Conservation (phyloP, 2,113 vertebrate species). For the Perognathus longimembris region DNA sequence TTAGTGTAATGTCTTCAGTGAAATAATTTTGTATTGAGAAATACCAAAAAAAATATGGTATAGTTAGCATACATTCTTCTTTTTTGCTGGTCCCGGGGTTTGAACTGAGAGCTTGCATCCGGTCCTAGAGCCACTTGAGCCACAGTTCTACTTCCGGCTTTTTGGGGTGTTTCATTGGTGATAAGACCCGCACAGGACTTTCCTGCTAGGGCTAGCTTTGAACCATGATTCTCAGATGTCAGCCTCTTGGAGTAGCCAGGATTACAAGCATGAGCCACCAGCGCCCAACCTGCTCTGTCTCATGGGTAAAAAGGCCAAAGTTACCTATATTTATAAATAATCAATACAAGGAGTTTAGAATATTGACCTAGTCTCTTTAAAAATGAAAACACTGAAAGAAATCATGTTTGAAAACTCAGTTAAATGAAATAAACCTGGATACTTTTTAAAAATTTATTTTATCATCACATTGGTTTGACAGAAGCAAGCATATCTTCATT, state of each 20-base stretch:
- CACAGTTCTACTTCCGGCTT: no score
- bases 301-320: neutral
- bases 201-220: no score
- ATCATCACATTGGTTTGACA: neutral
- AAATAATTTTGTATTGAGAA: neutral
- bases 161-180: no score
- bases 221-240: no score
- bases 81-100: neutral
- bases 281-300: neutral
- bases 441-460: slow-evolving; percentile 31
- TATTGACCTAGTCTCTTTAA: neutral
- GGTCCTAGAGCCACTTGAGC: no score
- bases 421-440: neutral
- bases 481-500: neutral
- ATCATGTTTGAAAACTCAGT: neutral
- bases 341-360: slow-evolving; percentile 8
- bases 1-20: neutral
- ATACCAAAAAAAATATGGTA: neutral
- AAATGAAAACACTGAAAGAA: neutral
- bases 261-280: no score
- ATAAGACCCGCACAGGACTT: no score
- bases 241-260: no score
- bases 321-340: slow-evolving; percentile 3
- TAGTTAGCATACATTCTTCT: neutral
- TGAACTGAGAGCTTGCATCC: no score